phyloP scores from a whole-genome alignment of 2,797 vertebrate species.

The Rhinophrynus dorsalis region DNA sequence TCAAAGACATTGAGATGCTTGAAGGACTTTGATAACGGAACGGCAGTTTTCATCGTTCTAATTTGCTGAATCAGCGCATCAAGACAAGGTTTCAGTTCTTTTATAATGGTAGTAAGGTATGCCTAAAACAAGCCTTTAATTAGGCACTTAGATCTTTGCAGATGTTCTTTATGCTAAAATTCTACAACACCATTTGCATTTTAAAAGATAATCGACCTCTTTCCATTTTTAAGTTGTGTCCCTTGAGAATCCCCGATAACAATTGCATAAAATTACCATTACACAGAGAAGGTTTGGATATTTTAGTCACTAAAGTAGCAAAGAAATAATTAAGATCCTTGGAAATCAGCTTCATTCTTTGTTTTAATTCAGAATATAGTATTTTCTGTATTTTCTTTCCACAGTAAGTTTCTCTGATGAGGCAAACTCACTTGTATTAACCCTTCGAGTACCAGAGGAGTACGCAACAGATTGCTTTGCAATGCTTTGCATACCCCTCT shows the following conservation, averaged over 20 bases:
- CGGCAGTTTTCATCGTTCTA: not conserved
- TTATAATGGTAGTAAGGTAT: slow-evolving; percentile 8
- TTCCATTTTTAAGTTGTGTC: slow-evolving; percentile 13
- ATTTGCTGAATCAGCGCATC: slow-evolving; percentile 27
- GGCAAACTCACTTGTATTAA: too few species aligned
- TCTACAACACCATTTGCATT: slow-evolving; percentile 9
- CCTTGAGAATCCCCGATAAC: not conserved
- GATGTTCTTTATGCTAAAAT: slow-evolving; percentile 8
- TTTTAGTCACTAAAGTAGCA: not conserved
- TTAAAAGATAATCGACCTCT: slow-evolving; percentile 22
- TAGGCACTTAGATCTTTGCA: slow-evolving; percentile 3
- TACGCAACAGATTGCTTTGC: too few species aligned
- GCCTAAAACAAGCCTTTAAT: slow-evolving; percentile 16
- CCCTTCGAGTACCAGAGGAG: too few species aligned
- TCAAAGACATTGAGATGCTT: slow-evolving; percentile 10
- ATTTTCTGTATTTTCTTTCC: too few species aligned
- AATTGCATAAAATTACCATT: slow-evolving; percentile 10
- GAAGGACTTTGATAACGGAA: slow-evolving; percentile 28
- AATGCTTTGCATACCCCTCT: too few species aligned
- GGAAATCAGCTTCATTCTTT: too few species aligned
- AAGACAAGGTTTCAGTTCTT: not conserved
- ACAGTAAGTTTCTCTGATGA: too few species aligned
- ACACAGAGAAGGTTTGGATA: not conserved
- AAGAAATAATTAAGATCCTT: not conserved
- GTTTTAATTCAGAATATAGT: too few species aligned